A percentile compares a stretch with the other conserved stretches of the same genome.
Evolutionary conservation across 2,113 vertebrate genomes (phyloP).

Genomic region (Notarius lentiginosus): DNA sequence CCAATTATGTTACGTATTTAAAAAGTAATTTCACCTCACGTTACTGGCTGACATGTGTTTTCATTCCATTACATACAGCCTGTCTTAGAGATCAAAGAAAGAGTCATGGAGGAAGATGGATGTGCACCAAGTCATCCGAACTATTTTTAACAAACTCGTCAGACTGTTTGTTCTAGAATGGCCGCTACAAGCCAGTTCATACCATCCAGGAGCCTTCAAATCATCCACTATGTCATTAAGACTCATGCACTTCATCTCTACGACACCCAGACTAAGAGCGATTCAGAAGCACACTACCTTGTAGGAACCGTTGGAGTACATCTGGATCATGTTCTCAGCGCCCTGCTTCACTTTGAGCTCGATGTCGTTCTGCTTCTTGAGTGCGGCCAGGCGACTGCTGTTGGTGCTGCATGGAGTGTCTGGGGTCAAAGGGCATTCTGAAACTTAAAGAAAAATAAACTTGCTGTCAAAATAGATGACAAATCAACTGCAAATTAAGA

Average conservation of each 20-base stretch:
- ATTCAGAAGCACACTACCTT: conserved; percentile 72
- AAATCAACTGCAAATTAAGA: not conserved
- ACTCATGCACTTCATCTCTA: not conserved
- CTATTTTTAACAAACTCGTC: conserved; percentile 19
- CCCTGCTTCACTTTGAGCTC: conserved; percentile 90
- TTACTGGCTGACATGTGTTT: conserved; percentile 39
- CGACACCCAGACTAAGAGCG: not conserved
- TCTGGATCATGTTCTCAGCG: conserved; percentile 91
- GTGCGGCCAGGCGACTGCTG: conserved; percentile 79
- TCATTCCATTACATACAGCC: conserved; percentile 23
- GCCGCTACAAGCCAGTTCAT: not conserved
- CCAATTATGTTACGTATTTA: not conserved
- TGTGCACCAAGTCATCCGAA: not conserved
- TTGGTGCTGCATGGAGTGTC: conserved; percentile 84
- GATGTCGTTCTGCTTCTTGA: conserved; percentile 89
- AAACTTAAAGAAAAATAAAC: conserved; percentile 36
- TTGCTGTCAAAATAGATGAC: not conserved
- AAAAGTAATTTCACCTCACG: not conserved
- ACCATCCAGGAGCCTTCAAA: not conserved
- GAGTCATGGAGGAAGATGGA: conserved; percentile 3
- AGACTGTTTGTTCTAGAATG: conserved; percentile 1
- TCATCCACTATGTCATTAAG: not conserved
- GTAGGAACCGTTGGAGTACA: conserved; percentile 89
- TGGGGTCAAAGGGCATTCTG: conserved; percentile 83
- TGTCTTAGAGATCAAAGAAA: conserved; percentile 28